Evolutionary conservation across 2,797 vertebrate genomes (phyloP).

Genomic region (Pseudomugil tenellus): DNA sequence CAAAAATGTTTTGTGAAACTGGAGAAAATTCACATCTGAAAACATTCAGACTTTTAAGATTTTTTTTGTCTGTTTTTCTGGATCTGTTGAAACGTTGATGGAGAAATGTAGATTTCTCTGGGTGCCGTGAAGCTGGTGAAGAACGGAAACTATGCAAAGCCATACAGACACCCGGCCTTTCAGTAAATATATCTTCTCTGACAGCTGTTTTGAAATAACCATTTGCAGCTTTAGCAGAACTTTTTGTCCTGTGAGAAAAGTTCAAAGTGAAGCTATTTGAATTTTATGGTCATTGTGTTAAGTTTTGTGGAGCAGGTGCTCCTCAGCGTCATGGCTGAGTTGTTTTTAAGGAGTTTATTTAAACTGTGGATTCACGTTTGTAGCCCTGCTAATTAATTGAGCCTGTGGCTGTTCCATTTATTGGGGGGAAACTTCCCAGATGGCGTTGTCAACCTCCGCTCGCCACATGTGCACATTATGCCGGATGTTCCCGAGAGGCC

Average conservation of each 20-base stretch:
- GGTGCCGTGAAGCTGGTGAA: background rate
- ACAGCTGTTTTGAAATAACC: background rate
- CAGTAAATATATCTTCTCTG: background rate
- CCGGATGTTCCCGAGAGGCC: too few species aligned
- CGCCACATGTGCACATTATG: too few species aligned
- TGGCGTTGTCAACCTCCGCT: too few species aligned
- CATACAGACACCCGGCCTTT: background rate
- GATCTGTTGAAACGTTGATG: slow-evolving; percentile 13
- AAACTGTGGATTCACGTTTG: too few species aligned
- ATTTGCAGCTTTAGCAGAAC: background rate
- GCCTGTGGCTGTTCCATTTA: too few species aligned
- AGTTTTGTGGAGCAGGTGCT: background rate
- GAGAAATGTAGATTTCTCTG: background rate
- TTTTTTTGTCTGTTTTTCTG: background rate
- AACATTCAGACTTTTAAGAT: too few species aligned
- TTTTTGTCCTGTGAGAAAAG: background rate
- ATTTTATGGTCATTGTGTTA: background rate
- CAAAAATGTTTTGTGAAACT: background rate
- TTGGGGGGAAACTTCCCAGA: too few species aligned
- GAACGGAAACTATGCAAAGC: background rate
- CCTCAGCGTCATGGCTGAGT: background rate
- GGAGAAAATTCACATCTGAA: slow-evolving; percentile 38
- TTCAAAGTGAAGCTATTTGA: background rate
- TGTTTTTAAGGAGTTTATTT: too few species aligned
- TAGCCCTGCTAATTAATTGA: too few species aligned